phyloP scores from a whole-genome alignment of 2,888 invertebrate species.

The Tinea pellionella region DNA sequence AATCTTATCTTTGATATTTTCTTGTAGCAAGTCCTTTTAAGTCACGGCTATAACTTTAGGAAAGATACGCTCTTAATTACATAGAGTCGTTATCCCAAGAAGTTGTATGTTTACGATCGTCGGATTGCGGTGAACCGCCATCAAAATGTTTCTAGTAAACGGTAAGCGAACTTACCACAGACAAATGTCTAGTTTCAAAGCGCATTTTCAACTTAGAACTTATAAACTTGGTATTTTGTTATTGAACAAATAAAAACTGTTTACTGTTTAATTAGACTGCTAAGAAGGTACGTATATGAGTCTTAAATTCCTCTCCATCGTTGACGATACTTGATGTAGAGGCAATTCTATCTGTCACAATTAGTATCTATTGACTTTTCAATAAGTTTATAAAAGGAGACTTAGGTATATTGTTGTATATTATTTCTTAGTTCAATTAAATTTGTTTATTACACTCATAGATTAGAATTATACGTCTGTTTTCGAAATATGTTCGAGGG shows the following conservation, averaged over 20 bases:
- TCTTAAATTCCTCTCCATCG: conserved; percentile 24
- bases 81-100: conserved; percentile 28
- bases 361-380: too few species aligned
- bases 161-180: background rate
- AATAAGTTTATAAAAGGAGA: conserved; percentile 5
- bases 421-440: conserved; percentile 9
- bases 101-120: conserved; percentile 36
- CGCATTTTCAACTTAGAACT: conserved; percentile 3
- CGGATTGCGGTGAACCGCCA: conserved; percentile 40
- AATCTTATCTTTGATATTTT: background rate
- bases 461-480: conserved; percentile 23
- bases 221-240: conserved; percentile 3
- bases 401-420: background rate
- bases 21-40: background rate
- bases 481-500: conserved; percentile 41
- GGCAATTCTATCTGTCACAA: conserved; percentile 24
- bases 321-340: conserved; percentile 19
- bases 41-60: conserved; percentile 30
- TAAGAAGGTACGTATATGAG: background rate
- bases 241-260: background rate
- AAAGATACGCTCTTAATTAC: conserved; percentile 38
- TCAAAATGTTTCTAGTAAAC: conserved; percentile 40
- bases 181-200: background rate
- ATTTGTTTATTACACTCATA: conserved; percentile 13
- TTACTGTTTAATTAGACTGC: background rate